Evolutionary conservation across 1,140 invertebrate genomes (phyloP).

Genomic region (Ganaspis sp.): DNA sequence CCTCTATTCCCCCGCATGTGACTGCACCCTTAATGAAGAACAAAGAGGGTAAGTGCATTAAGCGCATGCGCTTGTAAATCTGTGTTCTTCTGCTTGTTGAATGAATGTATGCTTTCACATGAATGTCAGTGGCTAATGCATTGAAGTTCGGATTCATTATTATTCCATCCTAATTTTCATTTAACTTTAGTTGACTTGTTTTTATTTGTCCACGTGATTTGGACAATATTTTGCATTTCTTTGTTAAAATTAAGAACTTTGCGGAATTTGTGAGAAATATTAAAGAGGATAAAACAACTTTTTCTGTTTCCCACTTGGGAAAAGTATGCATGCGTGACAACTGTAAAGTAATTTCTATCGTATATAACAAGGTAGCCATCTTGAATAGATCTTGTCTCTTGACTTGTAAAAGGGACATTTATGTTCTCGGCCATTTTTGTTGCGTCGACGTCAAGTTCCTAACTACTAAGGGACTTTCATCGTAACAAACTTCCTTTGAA

Average conservation of each 20-base stretch:
- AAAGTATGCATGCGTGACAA: not conserved
- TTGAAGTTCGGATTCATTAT: too few relatives aligned
- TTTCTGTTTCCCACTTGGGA: not conserved
- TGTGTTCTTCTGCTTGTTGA: too few relatives aligned
- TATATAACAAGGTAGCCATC: constrained; percentile 63
- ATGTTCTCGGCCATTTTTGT: constrained; percentile 70
- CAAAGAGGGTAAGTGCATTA: too few relatives aligned
- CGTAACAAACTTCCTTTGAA: constrained; percentile 65
- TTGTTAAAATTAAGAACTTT: not conserved
- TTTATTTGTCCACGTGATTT: not conserved
- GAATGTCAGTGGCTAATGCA: too few relatives aligned
- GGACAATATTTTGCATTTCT: not conserved
- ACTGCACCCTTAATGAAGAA: too few relatives aligned
- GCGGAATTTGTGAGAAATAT: not conserved
- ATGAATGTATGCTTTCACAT: too few relatives aligned
- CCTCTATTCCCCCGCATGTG: too few relatives aligned
- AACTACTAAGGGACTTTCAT: constrained; percentile 53
- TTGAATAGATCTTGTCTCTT: constrained; percentile 47
- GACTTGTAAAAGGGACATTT: constrained; percentile 44
- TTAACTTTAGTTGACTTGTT: not conserved
- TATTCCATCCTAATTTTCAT: too few relatives aligned
- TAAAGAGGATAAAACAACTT: not conserved
- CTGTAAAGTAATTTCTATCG: constrained; percentile 32
- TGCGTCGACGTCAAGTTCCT: constrained; percentile 68
- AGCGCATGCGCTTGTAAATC: too few relatives aligned